These are phyloP conservation scores for Agrilus biguttatus DNA, from an alignment of 2,888 invertebrate genomes.

Conservation along the genomic window DNA sequence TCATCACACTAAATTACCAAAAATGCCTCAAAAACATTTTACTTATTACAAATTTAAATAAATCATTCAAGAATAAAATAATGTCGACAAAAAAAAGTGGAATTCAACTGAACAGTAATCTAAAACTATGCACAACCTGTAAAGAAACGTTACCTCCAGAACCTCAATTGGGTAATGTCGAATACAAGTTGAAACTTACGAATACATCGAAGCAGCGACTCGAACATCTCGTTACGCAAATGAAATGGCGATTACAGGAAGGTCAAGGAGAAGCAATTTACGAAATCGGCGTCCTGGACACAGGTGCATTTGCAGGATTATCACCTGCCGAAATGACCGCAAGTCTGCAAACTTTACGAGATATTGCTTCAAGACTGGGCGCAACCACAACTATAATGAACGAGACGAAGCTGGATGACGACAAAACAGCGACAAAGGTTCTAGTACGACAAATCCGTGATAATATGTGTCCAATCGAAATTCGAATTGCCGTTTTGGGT, in stretches of 20 bases:
- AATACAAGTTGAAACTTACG: constrained; percentile 90
- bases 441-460: constrained; percentile 74
- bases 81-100: too few relatives aligned
- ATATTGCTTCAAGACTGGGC: constrained; percentile 79
- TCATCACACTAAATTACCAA: too few relatives aligned
- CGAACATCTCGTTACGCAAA: constrained; percentile 94
- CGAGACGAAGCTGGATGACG: constrained; percentile 41
- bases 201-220: constrained; percentile 81
- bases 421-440: constrained; percentile 70
- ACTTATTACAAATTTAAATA: too few relatives aligned
- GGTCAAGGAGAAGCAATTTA: constrained; percentile 97
- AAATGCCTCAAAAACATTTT: too few relatives aligned
- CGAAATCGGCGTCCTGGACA: constrained; percentile 89
- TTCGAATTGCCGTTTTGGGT: constrained; percentile 86
- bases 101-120: background rate
- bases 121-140: background rate
- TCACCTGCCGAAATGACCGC: constrained; percentile 71
- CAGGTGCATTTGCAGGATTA: constrained; percentile 75
- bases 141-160: constrained; percentile 66
- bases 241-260: constrained; percentile 95
- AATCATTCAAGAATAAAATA: too few relatives aligned
- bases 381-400: constrained; percentile 67
- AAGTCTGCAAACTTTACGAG: constrained; percentile 68
- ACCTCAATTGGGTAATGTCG: constrained; percentile 87
- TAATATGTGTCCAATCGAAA: constrained; percentile 75